Conservation (phyloP, 2,797 vertebrate species). For the Balearica regulorum region DNA sequence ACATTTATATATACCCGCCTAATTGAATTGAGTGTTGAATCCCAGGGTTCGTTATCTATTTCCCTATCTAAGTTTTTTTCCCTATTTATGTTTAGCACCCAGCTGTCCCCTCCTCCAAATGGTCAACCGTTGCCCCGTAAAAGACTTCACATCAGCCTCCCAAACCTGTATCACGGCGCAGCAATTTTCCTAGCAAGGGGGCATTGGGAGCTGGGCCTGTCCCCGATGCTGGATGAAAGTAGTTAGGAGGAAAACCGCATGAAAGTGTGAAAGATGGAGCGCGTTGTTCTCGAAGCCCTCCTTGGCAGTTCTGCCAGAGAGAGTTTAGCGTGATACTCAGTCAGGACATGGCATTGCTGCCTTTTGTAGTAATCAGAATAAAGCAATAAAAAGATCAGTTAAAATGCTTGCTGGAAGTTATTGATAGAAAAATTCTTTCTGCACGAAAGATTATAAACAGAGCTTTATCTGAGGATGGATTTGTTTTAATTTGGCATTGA, state of each 20-base stretch:
- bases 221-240: neutral
- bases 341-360: constrained; percentile 42
- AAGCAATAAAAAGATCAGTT: constrained; percentile 75
- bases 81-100: constrained; percentile 75
- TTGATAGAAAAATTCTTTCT: constrained; percentile 81
- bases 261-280: neutral
- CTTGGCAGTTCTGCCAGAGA: neutral
- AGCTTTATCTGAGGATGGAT: constrained; percentile 78
- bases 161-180: constrained; percentile 9
- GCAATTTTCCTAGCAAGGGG: constrained; percentile 38
- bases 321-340: neutral
- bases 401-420: constrained; percentile 76
- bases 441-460: constrained; percentile 77
- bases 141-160: constrained; percentile 60
- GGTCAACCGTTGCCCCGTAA: constrained; percentile 69
- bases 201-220: neutral
- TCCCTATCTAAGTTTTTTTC: constrained; percentile 68
- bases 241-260: neutral
- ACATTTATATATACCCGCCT: constrained; percentile 70
- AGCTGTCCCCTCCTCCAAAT: constrained; percentile 75
- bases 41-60: constrained; percentile 78
- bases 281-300: neutral
- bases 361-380: constrained; percentile 68
- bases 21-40: constrained; percentile 79
- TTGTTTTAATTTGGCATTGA: constrained; percentile 85